Percentiles rank a stretch among this genome's conserved stretches.
Evolutionary conservation across 2,888 invertebrate genomes (phyloP).

Genomic region (Drosophila stalkeri): DNA sequence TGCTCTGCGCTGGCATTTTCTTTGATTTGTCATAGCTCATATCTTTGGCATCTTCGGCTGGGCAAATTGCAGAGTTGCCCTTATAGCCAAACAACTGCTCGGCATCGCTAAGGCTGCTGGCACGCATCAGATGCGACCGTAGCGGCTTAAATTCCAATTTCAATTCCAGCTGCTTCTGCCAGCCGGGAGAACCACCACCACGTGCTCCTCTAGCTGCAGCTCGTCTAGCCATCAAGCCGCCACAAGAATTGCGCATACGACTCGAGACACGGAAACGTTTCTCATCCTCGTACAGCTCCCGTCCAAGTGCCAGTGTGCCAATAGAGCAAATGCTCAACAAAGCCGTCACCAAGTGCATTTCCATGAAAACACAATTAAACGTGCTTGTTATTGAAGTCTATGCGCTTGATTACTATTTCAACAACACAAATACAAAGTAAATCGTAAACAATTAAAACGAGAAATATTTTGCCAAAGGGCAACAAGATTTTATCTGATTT

Average conservation of each 20-base stretch:
- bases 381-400: neutral
- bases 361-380: conserved; percentile 21
- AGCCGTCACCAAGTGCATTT: conserved; percentile 12
- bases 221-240: too few species aligned
- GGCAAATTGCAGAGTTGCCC: conserved; percentile 2
- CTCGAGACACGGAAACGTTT: neutral
- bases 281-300: neutral
- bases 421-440: neutral
- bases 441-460: neutral
- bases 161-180: conserved; percentile 4
- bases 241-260: neutral
- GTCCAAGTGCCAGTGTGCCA: neutral
- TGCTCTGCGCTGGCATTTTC: neutral
- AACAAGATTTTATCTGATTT: neutral
- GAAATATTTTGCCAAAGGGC: neutral
- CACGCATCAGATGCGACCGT: neutral
- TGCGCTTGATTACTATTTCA: neutral
- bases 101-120: neutral
- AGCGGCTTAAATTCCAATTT: conserved; percentile 10
- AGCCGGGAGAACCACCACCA: neutral
- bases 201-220: neutral
- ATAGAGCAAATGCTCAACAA: conserved; percentile 1
- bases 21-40: conserved; percentile 1
- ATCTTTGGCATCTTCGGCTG: conserved; percentile 14
- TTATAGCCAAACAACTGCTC: neutral